These are phyloP conservation scores for Centrocercus urophasianus DNA, from an alignment of 2,113 vertebrate species.

Conservation along the genomic window DNA sequence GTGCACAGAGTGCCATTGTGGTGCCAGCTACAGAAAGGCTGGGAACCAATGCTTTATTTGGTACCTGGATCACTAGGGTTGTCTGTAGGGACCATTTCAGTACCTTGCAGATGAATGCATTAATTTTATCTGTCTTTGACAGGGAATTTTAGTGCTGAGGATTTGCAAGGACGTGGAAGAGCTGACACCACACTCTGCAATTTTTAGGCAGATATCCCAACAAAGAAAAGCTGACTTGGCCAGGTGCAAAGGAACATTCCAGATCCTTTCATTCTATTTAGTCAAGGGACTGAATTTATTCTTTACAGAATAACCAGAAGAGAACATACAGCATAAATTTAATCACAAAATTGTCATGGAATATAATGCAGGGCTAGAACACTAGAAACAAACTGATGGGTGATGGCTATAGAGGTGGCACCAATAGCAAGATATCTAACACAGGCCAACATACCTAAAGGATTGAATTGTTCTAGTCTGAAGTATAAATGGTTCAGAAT, in stretches of 20 bases:
- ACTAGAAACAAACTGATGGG: background rate
- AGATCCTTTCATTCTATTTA: background rate
- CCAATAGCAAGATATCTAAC: background rate
- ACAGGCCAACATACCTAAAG: background rate
- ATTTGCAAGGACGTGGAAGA: background rate
- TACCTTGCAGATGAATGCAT: background rate
- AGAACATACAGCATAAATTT: background rate
- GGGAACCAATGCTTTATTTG: background rate
- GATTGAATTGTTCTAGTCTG: background rate
- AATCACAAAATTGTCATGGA: background rate
- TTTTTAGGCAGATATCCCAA: background rate
- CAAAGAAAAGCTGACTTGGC: background rate
- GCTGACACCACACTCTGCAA: background rate
- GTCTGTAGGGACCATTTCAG: background rate
- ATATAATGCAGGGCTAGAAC: background rate
- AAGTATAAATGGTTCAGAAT: background rate
- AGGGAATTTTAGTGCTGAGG: background rate
- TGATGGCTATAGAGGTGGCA: no score
- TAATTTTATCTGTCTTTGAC: background rate
- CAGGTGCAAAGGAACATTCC: background rate
- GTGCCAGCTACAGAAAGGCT: background rate
- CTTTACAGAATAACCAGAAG: background rate
- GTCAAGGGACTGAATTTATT: background rate
- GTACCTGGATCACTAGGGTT: rapidly evolving
- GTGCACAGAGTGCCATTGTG: no score